A percentile compares a stretch with the other conserved stretches of the same genome.
Evolutionary conservation across 1,140 invertebrate species (phyloP).

Genomic region (Sitobion miscanthi): DNA sequence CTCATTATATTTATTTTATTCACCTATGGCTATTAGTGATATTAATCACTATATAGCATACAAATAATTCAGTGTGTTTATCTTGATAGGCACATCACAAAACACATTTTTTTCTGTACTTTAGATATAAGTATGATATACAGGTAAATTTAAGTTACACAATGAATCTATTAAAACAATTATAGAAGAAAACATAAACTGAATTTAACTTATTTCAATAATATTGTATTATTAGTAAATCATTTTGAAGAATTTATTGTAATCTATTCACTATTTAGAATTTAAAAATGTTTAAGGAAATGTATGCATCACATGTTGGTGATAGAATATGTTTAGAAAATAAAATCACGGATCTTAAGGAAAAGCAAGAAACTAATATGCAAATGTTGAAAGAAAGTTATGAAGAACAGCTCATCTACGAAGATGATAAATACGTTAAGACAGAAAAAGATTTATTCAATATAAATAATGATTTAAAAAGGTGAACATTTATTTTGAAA

Average conservation of each 20-base stretch:
- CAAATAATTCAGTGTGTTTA: too few species aligned
- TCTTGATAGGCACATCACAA: too few species aligned
- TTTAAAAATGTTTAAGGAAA: neutral
- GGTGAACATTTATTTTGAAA: neutral
- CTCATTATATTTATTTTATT: too few species aligned
- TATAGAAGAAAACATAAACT: too few species aligned
- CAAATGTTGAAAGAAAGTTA: neutral
- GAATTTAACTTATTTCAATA: too few species aligned
- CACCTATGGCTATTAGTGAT: too few species aligned
- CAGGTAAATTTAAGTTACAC: too few species aligned
- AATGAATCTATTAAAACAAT: too few species aligned
- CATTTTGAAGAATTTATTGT: neutral
- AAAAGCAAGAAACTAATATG: neutral
- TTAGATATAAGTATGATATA: too few species aligned
- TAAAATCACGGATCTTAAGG: neutral
- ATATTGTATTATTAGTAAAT: neutral
- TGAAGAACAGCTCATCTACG: neutral
- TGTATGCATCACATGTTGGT: neutral
- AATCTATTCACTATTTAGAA: neutral
- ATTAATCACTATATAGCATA: too few species aligned
- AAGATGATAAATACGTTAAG: neutral
- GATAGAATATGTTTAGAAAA: neutral
- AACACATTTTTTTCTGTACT: too few species aligned
- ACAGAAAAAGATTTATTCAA: neutral
- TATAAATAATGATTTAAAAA: conserved; percentile 9